Conservation (phyloP, 2,113 vertebrate species). For the Macroglossus sobrinus region DNA sequence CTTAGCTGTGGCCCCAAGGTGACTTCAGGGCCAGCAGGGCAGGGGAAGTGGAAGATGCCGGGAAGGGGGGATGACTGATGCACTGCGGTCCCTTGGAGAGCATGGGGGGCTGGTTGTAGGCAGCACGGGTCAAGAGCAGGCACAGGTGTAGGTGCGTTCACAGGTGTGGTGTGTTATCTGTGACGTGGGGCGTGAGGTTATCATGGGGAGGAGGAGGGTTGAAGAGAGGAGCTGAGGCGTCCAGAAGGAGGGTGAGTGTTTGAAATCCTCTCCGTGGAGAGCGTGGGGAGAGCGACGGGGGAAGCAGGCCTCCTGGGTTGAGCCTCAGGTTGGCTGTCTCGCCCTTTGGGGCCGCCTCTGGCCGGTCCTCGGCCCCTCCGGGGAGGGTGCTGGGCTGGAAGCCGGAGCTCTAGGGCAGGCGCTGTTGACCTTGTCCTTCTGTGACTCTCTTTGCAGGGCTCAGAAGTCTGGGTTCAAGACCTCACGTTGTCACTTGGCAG, state of each 20-base stretch:
- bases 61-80: not conserved
- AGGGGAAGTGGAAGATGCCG: not conserved
- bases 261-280: accelerated
- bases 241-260: not conserved
- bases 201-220: not conserved
- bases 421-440: not conserved
- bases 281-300: accelerated
- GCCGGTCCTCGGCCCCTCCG: not conserved
- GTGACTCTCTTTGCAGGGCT: not conserved
- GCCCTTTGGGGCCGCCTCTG: not conserved
- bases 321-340: not conserved
- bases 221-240: not conserved
- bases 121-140: not conserved
- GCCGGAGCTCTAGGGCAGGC: not conserved
- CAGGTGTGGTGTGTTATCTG: not conserved
- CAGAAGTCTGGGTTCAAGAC: not conserved
- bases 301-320: not conserved
- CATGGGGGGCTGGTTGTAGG: not conserved
- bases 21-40: not conserved
- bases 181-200: not conserved
- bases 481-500: accelerated
- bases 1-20: not conserved
- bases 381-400: not conserved
- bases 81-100: accelerated
- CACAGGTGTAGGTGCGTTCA: accelerated